Evolutionary conservation across 2,888 invertebrate genomes (phyloP).

Genomic region (Drosophila lacicola): DNA sequence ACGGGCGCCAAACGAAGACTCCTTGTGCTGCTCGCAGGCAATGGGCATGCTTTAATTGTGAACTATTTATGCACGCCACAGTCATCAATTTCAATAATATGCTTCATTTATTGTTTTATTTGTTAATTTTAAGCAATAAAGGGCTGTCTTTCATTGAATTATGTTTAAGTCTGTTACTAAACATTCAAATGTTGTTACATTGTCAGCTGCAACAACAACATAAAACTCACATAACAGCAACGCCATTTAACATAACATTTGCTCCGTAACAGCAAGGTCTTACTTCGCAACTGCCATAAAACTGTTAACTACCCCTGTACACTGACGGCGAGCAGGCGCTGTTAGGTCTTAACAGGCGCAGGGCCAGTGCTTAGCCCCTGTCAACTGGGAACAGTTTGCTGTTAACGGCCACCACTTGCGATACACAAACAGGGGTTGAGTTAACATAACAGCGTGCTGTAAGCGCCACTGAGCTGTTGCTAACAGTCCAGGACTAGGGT

Average conservation of each 20-base stretch:
- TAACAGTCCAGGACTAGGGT: neutral
- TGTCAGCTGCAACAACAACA: neutral
- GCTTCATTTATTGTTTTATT: neutral
- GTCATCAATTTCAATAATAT: constrained; percentile 14
- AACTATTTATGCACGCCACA: neutral
- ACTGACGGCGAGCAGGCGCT: constrained; percentile 2
- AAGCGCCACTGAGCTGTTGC: neutral
- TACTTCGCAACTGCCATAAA: constrained; percentile 13
- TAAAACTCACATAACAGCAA: neutral
- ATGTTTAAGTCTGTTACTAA: neutral
- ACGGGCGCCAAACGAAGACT: constrained; percentile 22
- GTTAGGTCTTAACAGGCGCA: constrained; percentile 16
- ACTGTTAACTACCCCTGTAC: constrained; percentile 27
- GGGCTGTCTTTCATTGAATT: too few species aligned
- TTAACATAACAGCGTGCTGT: constrained; percentile 14
- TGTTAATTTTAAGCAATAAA: neutral
- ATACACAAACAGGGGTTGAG: constrained; percentile 42
- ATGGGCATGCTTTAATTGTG: constrained; percentile 9
- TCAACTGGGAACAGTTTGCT: constrained; percentile 58
- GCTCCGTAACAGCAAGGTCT: neutral
- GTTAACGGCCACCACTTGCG: constrained; percentile 5
- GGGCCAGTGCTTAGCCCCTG: constrained; percentile 24
- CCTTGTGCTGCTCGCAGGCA: neutral
- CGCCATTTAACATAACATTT: constrained; percentile 11
- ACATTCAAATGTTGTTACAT: neutral